Evolutionary conservation across 2,888 invertebrate genomes (phyloP).

Genomic region (Priocnemis perturbator): DNA sequence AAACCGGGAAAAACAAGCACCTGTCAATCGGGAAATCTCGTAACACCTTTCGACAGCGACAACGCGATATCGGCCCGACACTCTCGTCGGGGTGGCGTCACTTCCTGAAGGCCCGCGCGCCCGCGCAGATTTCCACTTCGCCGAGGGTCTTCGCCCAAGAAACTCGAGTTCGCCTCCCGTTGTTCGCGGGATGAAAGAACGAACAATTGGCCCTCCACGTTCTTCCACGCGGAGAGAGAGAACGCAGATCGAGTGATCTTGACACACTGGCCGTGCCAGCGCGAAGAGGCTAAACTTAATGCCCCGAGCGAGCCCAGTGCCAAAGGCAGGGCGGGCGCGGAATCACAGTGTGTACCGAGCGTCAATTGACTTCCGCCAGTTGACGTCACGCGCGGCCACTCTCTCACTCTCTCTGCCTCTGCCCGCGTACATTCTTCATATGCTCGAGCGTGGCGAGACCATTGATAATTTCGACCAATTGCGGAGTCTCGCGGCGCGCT

Average conservation of each 20-base stretch:
- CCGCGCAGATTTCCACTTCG: slow-evolving; percentile 35
- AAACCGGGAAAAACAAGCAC: too few species aligned
- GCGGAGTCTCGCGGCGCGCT: neutral
- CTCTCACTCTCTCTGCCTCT: neutral
- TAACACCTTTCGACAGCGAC: too few species aligned
- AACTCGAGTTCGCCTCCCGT: neutral
- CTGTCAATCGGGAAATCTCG: too few species aligned
- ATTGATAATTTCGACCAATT: slow-evolving; percentile 34
- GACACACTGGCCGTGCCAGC: slow-evolving; percentile 66
- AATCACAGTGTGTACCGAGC: slow-evolving; percentile 27
- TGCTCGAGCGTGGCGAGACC: slow-evolving; percentile 3
- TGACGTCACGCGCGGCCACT: slow-evolving; percentile 36
- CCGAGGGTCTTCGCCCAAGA: neutral
- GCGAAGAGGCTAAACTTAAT: slow-evolving; percentile 60
- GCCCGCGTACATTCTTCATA: neutral
- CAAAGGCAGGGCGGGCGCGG: slow-evolving; percentile 28
- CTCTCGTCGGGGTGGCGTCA: neutral
- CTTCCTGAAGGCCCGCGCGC: too few species aligned
- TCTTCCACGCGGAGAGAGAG: slow-evolving; percentile 32
- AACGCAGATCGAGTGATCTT: slow-evolving; percentile 63
- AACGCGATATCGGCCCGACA: too few species aligned
- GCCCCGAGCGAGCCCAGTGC: slow-evolving; percentile 28
- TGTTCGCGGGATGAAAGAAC: slow-evolving; percentile 16
- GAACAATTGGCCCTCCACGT: slow-evolving; percentile 29
- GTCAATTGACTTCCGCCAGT: slow-evolving; percentile 46